Evolutionary conservation across 2,888 invertebrate species (phyloP).

Genomic region (Xiphydria camelus): DNA sequence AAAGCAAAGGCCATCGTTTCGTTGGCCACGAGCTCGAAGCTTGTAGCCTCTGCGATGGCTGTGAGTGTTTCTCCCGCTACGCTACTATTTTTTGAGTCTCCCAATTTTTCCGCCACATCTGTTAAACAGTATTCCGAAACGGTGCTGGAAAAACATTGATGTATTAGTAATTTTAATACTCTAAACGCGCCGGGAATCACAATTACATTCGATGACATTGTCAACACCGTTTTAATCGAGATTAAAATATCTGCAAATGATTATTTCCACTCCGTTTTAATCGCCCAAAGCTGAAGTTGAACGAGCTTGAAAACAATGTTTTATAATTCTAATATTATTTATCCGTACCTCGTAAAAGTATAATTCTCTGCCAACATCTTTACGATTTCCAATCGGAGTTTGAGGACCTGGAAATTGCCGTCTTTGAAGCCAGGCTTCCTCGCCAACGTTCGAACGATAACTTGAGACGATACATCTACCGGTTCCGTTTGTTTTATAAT

Average conservation of each 20-base stretch:
- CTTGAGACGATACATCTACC: constrained; percentile 72
- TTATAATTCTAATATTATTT: too few species aligned
- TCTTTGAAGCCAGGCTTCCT: constrained; percentile 87
- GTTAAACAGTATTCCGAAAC: constrained; percentile 76
- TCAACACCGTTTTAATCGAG: constrained; percentile 1
- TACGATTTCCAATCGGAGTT: constrained; percentile 78
- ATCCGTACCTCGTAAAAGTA: constrained; percentile 67
- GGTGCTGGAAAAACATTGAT: constrained; percentile 57
- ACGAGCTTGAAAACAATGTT: too few species aligned
- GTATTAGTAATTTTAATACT: constrained; percentile 3
- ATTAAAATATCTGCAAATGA: too few species aligned
- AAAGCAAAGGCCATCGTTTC: constrained; percentile 77
- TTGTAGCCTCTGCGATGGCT: constrained; percentile 77
- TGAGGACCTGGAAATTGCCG: constrained; percentile 89
- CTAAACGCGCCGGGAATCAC: constrained; percentile 5
- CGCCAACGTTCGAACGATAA: constrained; percentile 72
- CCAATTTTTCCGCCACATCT: constrained; percentile 83
- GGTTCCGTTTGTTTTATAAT: constrained; percentile 66
- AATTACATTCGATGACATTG: constrained; percentile 7
- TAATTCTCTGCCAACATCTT: constrained; percentile 78
- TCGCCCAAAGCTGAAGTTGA: too few species aligned
- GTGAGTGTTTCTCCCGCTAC: constrained; percentile 72
- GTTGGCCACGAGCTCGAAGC: constrained; percentile 73
- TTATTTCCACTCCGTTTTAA: too few species aligned
- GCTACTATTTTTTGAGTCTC: constrained; percentile 77